Evolutionary conservation across 2,888 invertebrate species (phyloP), one percentile per base, ranked within the genome.

Genomic region (Ectemnius continuus): DNA sequence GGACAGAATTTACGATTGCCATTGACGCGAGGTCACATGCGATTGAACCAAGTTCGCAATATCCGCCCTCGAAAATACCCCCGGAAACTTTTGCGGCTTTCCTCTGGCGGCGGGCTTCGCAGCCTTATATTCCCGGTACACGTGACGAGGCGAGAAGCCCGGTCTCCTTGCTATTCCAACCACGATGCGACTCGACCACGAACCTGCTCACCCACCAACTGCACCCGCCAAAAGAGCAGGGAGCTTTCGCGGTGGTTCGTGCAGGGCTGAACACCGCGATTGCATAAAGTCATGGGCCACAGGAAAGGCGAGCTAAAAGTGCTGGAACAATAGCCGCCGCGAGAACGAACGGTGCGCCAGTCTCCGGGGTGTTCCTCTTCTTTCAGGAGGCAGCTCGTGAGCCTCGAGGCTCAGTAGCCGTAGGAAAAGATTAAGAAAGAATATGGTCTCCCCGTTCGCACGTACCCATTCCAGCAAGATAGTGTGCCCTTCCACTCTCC

Each of bases 371-470:
- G 14, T n/a, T 13, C n/a, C 36, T 18, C 57, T 60, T 61, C 59
- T 16, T 47, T 26, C n/a, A 45, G 36, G 18, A 18, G 52, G 28
- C 59, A 20, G 47, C 66, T 68, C 58, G 67, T 52, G 70, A 64
- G 20, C 59, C 63, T 23, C 13, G 70, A 63, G 36, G 45, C n/a
- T 16, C 26, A 45, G 61, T 56, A 61, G 66, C 59, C 62, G 47
- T 58, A 61, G 62, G 62, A 67, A 67, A 68, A 71, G 67, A 75
- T 75, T 71, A 70, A 76, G 71, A 58, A 59, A 67, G 63, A 4
- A 56, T 58, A 61, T 11, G 48, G 61, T 36, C 36, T 11, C 5
- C 8, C 36, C 36, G 36, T 36, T 36, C 36, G 36, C 36, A 11
- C 36, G 36, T 36, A 8, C 36, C 36, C 36, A 36, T 36, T 45